Evolutionary conservation across 2,113 vertebrate species (phyloP).

Genomic region (Marcusenius ussheri): DNA sequence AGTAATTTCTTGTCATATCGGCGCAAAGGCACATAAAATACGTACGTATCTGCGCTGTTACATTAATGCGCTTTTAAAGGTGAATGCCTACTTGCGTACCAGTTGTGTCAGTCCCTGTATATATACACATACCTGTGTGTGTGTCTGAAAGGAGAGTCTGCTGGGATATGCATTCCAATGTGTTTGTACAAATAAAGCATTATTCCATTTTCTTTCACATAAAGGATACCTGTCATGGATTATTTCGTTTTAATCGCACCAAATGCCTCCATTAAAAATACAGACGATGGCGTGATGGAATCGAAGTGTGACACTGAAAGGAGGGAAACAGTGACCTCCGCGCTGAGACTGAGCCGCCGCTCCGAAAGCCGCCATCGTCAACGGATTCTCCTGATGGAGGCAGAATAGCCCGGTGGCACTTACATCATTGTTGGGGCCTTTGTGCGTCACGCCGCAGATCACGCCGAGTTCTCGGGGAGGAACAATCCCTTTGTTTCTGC

Average conservation of each 20-base stretch:
- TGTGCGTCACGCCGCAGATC: not conserved
- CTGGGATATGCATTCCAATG: not conserved
- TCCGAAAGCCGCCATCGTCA: not conserved
- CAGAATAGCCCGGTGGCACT: not conserved
- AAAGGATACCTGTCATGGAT: not conserved
- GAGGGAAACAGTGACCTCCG: not conserved
- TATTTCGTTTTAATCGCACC: not conserved
- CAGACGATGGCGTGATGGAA: not conserved
- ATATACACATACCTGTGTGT: not conserved
- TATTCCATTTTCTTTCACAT: not conserved
- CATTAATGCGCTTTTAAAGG: too few relatives aligned
- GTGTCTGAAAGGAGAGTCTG: not conserved
- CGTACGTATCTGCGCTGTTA: too few relatives aligned
- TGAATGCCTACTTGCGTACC: too few relatives aligned
- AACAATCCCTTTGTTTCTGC: not conserved
- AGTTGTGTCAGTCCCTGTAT: too few relatives aligned
- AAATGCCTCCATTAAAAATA: not conserved
- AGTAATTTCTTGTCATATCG: too few relatives aligned
- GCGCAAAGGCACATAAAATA: too few relatives aligned
- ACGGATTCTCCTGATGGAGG: not conserved
- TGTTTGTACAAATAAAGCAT: not conserved
- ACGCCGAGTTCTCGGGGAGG: not conserved
- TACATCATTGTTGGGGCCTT: not conserved
- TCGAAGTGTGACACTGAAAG: not conserved
- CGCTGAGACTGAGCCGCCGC: not conserved